Evolutionary conservation across 2,888 invertebrate genomes (phyloP).

Genomic region (Helleia helle): DNA sequence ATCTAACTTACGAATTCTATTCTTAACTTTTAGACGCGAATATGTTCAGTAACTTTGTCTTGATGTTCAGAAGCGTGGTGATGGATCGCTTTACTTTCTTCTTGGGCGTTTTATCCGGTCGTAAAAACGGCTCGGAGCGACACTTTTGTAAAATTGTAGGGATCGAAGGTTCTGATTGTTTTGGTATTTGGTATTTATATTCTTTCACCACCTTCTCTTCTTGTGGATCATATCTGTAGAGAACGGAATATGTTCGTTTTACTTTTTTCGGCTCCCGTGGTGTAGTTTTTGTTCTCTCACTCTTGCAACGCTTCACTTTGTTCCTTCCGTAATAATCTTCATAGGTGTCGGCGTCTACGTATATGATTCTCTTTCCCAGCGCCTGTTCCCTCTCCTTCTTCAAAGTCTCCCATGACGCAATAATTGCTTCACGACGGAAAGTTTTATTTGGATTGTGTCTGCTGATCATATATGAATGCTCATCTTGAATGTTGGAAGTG

Average conservation of each 20-base stretch:
- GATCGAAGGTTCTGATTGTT: conserved; percentile 30
- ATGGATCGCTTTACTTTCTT: conserved; percentile 65
- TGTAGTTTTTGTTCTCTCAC: conserved; percentile 47
- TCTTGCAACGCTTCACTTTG: conserved; percentile 62
- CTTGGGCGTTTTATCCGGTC: conserved; percentile 47
- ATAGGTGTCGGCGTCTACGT: conserved; percentile 56
- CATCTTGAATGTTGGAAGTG: conserved; percentile 60
- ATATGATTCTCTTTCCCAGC: conserved; percentile 56
- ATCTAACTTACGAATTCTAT: conserved; percentile 20
- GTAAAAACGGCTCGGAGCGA: conserved; percentile 55
- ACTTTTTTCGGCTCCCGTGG: conserved; percentile 52
- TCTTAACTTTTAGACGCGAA: conserved; percentile 58
- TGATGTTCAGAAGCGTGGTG: conserved; percentile 59
- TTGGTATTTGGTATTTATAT: conserved; percentile 58
- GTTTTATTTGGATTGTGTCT: conserved; percentile 68
- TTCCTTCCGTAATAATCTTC: conserved; percentile 64
- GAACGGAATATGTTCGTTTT: conserved; percentile 60
- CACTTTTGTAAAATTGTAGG: conserved; percentile 43
- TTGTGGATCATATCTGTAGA: conserved; percentile 59
- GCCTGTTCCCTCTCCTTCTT: conserved; percentile 67
- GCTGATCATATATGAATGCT: conserved; percentile 55
- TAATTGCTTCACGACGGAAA: conserved; percentile 64
- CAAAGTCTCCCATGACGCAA: conserved; percentile 66
- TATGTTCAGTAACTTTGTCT: conserved; percentile 62
- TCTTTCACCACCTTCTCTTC: conserved; percentile 65